phyloP scores from a whole-genome alignment of 2,797 vertebrate genomes.

The Cyclura pinguis region DNA sequence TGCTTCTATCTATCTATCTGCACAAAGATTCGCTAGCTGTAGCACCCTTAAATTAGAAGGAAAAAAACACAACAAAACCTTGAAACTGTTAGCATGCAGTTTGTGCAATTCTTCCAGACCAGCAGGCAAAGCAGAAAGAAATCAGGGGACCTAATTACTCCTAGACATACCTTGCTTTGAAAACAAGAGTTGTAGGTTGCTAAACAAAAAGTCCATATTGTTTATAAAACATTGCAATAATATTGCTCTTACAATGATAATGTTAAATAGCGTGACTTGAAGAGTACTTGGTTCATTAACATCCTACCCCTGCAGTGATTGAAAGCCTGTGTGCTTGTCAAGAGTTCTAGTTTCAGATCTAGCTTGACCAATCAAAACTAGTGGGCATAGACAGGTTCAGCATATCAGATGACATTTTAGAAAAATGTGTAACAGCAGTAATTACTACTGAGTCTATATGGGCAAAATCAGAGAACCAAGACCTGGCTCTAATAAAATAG shows the following conservation, averaged over 20 bases:
- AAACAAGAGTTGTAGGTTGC: neutral
- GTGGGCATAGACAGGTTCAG: neutral
- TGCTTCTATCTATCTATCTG: too few relatives aligned
- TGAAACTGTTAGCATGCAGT: neutral
- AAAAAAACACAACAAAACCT: neutral
- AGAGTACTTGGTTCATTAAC: neutral
- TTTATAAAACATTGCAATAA: neutral
- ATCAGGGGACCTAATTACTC: neutral
- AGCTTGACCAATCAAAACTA: neutral
- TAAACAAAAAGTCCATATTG: neutral
- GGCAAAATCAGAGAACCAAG: neutral
- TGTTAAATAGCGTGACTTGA: neutral
- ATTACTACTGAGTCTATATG: neutral
- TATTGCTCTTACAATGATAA: neutral
- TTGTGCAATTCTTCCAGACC: neutral
- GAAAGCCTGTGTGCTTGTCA: neutral
- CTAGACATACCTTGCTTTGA: neutral
- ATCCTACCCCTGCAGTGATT: neutral
- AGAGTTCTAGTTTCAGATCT: neutral
- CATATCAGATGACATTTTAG: neutral
- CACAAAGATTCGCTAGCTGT: neutral
- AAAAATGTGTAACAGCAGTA: neutral
- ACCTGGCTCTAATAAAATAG: neutral
- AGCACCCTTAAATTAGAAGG: neutral
- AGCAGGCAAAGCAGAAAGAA: neutral